These are phyloP conservation scores for Drosophila algonquin DNA, from an alignment of 2,888 invertebrate species.

Conservation along the genomic window DNA sequence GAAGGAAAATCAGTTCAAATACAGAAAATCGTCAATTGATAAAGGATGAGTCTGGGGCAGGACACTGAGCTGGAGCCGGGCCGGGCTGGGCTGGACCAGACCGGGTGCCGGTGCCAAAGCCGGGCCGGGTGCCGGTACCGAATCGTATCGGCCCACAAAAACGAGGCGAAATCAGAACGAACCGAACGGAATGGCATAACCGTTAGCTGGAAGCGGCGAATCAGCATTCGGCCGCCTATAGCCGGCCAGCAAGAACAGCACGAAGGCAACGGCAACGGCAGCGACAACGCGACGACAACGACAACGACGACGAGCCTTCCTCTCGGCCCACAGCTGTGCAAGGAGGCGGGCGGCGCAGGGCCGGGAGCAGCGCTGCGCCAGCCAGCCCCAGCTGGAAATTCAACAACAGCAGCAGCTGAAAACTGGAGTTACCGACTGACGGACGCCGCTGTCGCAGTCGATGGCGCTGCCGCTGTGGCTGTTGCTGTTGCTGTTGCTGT, in stretches of 20 bases:
- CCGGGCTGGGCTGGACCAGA: slow-evolving; percentile 42
- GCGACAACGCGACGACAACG: slow-evolving; percentile 7
- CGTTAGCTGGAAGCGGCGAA: slow-evolving; percentile 45
- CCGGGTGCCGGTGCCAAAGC: slow-evolving; percentile 47
- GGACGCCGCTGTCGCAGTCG: slow-evolving; percentile 41
- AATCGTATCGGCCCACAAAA: not conserved
- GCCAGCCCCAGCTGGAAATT: slow-evolving; percentile 63
- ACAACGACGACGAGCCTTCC: slow-evolving; percentile 49
- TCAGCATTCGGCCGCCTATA: slow-evolving; percentile 44
- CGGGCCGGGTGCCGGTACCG: slow-evolving; percentile 51
- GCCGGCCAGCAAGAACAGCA: slow-evolving; percentile 12
- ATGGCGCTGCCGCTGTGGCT: slow-evolving; percentile 27
- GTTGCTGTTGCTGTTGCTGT: slow-evolving; percentile 40
- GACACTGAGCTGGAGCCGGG: not conserved
- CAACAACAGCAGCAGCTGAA: slow-evolving; percentile 52
- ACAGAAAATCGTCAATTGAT: slow-evolving; percentile 61
- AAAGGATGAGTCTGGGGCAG: slow-evolving; percentile 40
- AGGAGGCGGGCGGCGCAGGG: slow-evolving; percentile 15
- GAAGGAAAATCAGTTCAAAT: slow-evolving; percentile 8
- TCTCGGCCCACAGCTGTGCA: slow-evolving; percentile 59
- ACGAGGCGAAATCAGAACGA: slow-evolving; percentile 39
- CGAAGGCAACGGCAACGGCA: slow-evolving; percentile 4
- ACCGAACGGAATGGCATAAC: slow-evolving; percentile 9
- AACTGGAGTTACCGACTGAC: slow-evolving; percentile 63
- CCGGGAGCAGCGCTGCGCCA: slow-evolving; percentile 26